Base-by-base conservation (phyloP, 2,113 vertebrate species). In the Marcusenius ussheri region DNA sequence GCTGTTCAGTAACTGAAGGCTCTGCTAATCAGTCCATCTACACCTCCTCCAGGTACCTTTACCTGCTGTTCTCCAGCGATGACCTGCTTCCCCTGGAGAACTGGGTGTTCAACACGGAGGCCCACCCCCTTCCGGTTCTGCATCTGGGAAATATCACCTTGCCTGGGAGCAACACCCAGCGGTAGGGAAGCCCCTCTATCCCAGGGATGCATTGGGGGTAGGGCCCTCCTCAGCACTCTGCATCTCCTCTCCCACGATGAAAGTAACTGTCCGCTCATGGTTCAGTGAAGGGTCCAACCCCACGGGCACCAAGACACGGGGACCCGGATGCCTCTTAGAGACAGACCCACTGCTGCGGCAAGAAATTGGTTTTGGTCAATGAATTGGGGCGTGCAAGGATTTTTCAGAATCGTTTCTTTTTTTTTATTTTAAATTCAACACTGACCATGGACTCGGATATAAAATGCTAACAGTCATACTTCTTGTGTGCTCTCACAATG, bases 401-500 rank as follows among this genome's bases (percentile, higher is more conserved):
- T 74, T 87, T 51, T n/a, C 45, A 24, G 3, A 35, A 47, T 89
- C 47, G 0, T 53, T 53, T 53, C 5, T 21, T 46, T 47, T 88
- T 24, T 9, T 50, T 51, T 27, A 13, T 88, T n/a, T 88, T 89
- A 0, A 11, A 21, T 77, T 83, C 74, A 53, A 19, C 49, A 2
- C 31, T 88, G 85, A 27, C 74, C 27, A 31, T 24, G 77, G 88
- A 8, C 24, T 90, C 87, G 3, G 39, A 24, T 13, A 24, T 27
- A 83, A 80, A 58, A 45, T 70, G 51, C 53, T 89, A 83, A 46
- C 53, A 35, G 17, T 91, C 19, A 53, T 84, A 77, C 91, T 89
- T 91, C 90, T 92, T 91, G 91, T 93, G 91, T 92, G 88, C 84
- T 77, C 56, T 88, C 77, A 86, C 92, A 90, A 89, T 88, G 89